Evolutionary conservation across 2,888 invertebrate genomes (phyloP).

Genomic region (Aplocera efformata): DNA sequence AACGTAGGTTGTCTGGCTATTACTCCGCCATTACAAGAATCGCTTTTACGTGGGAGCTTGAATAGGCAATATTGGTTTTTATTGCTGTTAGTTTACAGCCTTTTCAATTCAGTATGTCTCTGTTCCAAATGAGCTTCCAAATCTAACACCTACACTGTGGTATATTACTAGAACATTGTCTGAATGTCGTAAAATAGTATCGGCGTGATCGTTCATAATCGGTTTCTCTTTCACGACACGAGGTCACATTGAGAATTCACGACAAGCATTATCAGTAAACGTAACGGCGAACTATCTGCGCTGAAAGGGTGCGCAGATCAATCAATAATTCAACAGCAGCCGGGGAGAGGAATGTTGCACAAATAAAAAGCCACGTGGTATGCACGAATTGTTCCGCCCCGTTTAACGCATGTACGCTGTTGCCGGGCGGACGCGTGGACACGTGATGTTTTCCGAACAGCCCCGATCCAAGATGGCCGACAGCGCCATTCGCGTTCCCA

Average conservation of each 20-base stretch:
- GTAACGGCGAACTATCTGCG: constrained; percentile 18
- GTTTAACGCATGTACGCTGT: constrained; percentile 66
- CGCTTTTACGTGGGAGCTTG: constrained; percentile 39
- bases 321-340: constrained; percentile 51
- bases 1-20: constrained; percentile 39
- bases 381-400: constrained; percentile 70
- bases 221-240: constrained; percentile 26
- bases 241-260: constrained; percentile 20
- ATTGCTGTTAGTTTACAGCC: constrained; percentile 31
- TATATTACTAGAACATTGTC: constrained; percentile 19
- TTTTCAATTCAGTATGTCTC: constrained; percentile 29
- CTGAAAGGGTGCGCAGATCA: constrained; percentile 36
- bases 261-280: constrained; percentile 10
- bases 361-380: constrained; percentile 74
- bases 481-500: constrained; percentile 76
- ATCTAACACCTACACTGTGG: constrained; percentile 20
- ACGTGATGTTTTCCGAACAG: constrained; percentile 70
- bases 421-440: constrained; percentile 72
- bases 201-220: constrained; percentile 22
- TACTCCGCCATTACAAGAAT: constrained; percentile 40
- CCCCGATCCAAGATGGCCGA: constrained; percentile 72
- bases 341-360: constrained; percentile 61
- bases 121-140: constrained; percentile 19
- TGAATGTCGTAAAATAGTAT: constrained; percentile 18
- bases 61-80: constrained; percentile 37